Conservation (phyloP, 2,113 vertebrate species). For the Prolemur simus region DNA sequence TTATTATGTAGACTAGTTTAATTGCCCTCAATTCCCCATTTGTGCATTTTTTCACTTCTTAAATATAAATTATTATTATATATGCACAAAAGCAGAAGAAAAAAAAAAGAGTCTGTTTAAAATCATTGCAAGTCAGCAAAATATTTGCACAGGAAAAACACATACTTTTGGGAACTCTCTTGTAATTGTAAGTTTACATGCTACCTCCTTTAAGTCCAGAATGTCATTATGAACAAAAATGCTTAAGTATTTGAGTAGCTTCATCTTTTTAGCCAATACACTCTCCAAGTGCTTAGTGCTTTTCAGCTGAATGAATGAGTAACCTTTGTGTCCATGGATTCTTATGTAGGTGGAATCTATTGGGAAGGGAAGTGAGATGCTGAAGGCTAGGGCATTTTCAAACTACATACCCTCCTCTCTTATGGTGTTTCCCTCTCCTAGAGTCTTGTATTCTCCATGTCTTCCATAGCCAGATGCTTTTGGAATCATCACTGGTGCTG, state of each 20-base stretch:
- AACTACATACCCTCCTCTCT: not conserved
- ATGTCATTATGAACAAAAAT: not conserved
- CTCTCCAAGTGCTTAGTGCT: not conserved
- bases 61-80: not conserved
- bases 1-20: not conserved
- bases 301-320: not conserved
- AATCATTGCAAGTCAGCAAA: not conserved
- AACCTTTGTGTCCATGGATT: not conserved
- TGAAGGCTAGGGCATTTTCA: not conserved
- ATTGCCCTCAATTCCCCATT: not conserved
- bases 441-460: not conserved
- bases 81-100: not conserved
- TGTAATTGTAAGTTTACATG: not conserved
- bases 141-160: not conserved
- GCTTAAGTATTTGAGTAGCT: not conserved
- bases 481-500: not conserved
- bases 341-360: not conserved
- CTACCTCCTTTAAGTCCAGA: not conserved
- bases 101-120: not conserved
- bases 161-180: not conserved
- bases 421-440: not conserved
- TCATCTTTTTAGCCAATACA: not conserved
- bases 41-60: not conserved
- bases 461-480: not conserved
- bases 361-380: not conserved